A percentile compares a stretch with the other conserved stretches of the same genome.
Conservation (phyloP, 2,888 invertebrate genomes). For the Selenia dentaria region DNA sequence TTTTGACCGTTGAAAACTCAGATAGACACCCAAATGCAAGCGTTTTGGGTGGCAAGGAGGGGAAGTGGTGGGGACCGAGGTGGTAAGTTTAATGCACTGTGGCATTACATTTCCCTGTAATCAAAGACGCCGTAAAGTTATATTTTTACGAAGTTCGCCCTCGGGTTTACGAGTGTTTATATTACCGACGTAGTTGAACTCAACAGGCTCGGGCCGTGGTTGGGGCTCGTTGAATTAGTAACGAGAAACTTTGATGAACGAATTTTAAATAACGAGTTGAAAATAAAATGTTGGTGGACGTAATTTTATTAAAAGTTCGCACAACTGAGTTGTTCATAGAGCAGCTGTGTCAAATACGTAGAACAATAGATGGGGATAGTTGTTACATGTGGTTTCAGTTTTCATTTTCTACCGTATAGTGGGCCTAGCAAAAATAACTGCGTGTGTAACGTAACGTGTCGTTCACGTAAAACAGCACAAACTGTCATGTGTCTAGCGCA, state of each 20-base stretch:
- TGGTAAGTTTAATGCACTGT: not conserved
- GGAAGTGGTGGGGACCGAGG: too few relatives aligned
- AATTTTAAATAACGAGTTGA: slow-evolving; percentile 8
- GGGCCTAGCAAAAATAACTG: too few relatives aligned
- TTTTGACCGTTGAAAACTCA: too few relatives aligned
- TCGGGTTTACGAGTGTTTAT: slow-evolving; percentile 43
- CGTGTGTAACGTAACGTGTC: too few relatives aligned
- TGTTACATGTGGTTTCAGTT: too few relatives aligned
- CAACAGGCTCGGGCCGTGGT: slow-evolving; percentile 41
- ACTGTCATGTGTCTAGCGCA: too few relatives aligned
- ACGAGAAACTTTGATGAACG: slow-evolving; percentile 14
- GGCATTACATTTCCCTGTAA: slow-evolving; percentile 28
- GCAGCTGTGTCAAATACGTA: not conserved
- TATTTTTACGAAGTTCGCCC: slow-evolving; percentile 47
- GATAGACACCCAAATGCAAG: too few relatives aligned
- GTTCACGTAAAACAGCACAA: too few relatives aligned
- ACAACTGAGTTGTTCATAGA: not conserved
- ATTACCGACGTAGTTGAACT: slow-evolving; percentile 31
- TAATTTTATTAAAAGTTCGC: slow-evolving; percentile 5
- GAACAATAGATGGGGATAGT: too few relatives aligned
- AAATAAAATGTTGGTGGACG: not conserved
- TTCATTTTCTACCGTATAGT: too few relatives aligned
- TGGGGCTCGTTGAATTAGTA: slow-evolving; percentile 2
- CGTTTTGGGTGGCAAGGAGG: too few relatives aligned
- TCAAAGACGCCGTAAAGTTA: slow-evolving; percentile 49